Conservation (phyloP, 1,140 invertebrate genomes). For the Lepidotrigona ventralis region DNA sequence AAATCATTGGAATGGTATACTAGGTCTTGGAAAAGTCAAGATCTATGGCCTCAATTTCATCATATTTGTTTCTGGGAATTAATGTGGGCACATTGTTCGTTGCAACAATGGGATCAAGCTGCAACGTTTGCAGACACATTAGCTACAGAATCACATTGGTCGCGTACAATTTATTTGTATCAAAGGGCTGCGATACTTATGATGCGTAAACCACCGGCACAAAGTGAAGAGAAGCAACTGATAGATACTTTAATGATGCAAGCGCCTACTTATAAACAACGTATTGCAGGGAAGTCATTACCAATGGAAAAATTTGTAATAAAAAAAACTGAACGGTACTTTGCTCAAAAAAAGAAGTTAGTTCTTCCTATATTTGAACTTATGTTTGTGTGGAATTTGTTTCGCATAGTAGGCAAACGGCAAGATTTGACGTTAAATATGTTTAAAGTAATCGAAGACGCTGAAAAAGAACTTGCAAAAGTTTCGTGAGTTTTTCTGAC, state of each 20-base stretch:
- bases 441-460: slow-evolving; percentile 86
- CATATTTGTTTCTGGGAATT: slow-evolving; percentile 98
- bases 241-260: slow-evolving; percentile 84
- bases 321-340: slow-evolving; percentile 90
- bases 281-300: slow-evolving; percentile 96
- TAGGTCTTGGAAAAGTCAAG: slow-evolving; percentile 91
- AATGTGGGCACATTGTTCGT: slow-evolving; percentile 91
- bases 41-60: slow-evolving; percentile 96
- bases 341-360: slow-evolving; percentile 86
- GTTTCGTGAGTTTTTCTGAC: slow-evolving; percentile 63
- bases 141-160: slow-evolving; percentile 92
- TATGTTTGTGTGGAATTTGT: slow-evolving; percentile 96
- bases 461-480: slow-evolving; percentile 77
- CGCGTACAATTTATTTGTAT: slow-evolving; percentile 93
- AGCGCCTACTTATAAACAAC: slow-evolving; percentile 90
- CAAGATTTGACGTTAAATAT: slow-evolving; percentile 85
- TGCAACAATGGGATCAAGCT: slow-evolving; percentile 86
- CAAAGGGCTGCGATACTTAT: slow-evolving; percentile 91
- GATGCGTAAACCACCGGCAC: slow-evolving; percentile 84
- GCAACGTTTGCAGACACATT: slow-evolving; percentile 87
- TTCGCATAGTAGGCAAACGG: slow-evolving; percentile 90
- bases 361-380: slow-evolving; percentile 92
- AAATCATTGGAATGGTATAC: slow-evolving; percentile 89
- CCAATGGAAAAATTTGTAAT: slow-evolving; percentile 98
- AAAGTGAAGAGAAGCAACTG: slow-evolving; percentile 78